These are phyloP conservation scores for Crotalus viridis DNA, from an alignment of 2,113 vertebrate genomes.

Conservation along the genomic window DNA sequence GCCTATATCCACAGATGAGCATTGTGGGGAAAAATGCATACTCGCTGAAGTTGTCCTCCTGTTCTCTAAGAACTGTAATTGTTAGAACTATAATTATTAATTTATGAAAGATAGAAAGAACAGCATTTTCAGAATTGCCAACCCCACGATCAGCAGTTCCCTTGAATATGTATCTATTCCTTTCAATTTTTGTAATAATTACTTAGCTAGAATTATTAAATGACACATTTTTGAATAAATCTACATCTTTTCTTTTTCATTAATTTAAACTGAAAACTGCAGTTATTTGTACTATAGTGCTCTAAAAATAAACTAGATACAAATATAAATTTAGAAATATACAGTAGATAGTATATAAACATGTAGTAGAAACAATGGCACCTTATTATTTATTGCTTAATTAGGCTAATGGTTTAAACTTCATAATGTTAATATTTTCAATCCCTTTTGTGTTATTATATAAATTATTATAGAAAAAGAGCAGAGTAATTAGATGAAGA, in stretches of 20 bases:
- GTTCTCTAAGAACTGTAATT: not conserved
- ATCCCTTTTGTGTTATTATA: not conserved
- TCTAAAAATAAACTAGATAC: not conserved
- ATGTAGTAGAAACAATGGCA: not conserved
- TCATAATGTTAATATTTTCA: not conserved
- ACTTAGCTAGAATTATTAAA: not conserved
- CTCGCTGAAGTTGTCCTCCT: not conserved
- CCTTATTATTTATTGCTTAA: not conserved
- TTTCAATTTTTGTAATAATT: not conserved
- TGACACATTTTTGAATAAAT: not conserved
- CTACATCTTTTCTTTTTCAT: not conserved
- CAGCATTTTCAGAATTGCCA: not conserved
- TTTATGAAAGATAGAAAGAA: not conserved
- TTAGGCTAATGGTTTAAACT: not conserved
- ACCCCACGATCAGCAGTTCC: not conserved
- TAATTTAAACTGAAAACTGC: not conserved
- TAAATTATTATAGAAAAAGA: not conserved
- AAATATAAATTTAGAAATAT: not conserved
- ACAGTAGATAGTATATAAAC: not conserved
- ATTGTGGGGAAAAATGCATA: not conserved
- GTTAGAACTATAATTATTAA: not conserved
- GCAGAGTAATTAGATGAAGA: not conserved
- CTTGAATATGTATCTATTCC: not conserved
- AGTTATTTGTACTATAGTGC: not conserved
- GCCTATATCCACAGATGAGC: not conserved